These are phyloP conservation scores for Spilosoma lubricipeda DNA, from an alignment of 2,888 invertebrate genomes.

Conservation along the genomic window DNA sequence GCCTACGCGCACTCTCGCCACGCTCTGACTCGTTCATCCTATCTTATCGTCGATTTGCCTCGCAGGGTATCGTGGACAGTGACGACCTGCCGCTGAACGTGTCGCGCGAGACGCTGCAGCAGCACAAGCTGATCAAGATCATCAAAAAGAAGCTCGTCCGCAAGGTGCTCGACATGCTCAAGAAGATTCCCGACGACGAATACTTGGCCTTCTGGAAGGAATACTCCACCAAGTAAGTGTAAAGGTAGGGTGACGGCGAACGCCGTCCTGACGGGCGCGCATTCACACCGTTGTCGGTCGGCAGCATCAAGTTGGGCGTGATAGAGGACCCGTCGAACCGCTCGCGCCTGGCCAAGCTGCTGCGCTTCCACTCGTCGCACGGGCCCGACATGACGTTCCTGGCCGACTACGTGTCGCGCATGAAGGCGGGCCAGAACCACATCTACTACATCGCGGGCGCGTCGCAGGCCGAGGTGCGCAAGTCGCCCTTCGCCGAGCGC, in stretches of 20 bases:
- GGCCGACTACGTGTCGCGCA: conserved; percentile 95
- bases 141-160: conserved; percentile 99
- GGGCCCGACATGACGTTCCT: conserved; percentile 90
- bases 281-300: neutral
- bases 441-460: conserved; percentile 99
- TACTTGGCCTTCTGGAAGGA: conserved; percentile 99
- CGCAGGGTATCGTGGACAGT: conserved; percentile 98
- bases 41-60: neutral
- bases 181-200: conserved; percentile 96
- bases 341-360: conserved; percentile 96
- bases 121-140: conserved; percentile 99
- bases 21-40: too few relatives aligned
- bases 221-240: conserved; percentile 96
- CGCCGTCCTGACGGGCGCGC: neutral
- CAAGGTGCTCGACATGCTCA: conserved; percentile 99
- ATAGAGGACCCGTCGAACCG: conserved; percentile 99
- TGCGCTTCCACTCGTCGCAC: conserved; percentile 95
- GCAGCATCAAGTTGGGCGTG: conserved; percentile 96
- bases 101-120: conserved; percentile 98
- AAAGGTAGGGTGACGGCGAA: neutral
- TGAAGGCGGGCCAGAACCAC: conserved; percentile 97
- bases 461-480: conserved; percentile 93
- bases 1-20: neutral
- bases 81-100: conserved; percentile 99
- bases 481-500: conserved; percentile 98